Evolutionary conservation across 2,888 invertebrate species (phyloP).

Genomic region (Rotaria magnacalcarata): DNA sequence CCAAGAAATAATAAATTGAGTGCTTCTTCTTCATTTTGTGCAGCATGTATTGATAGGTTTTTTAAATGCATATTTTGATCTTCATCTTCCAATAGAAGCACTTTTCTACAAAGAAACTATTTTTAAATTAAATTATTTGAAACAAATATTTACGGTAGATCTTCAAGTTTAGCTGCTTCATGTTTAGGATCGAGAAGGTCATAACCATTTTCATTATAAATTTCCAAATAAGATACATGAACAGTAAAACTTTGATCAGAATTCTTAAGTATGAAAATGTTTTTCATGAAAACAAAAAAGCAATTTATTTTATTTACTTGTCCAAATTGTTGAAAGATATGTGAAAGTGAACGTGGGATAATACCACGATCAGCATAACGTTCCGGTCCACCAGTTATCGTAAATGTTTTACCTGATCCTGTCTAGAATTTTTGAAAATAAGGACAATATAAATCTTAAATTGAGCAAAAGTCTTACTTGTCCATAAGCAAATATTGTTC

Average conservation of each 20-base stretch:
- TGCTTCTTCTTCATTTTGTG: slow-evolving; percentile 58
- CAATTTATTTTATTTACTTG: slow-evolving; percentile 30
- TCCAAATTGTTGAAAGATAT: slow-evolving; percentile 50
- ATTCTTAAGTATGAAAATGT: slow-evolving; percentile 50
- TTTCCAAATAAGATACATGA: slow-evolving; percentile 59
- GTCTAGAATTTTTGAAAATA: slow-evolving; percentile 51
- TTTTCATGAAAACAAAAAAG: no score
- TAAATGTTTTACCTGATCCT: slow-evolving; percentile 60
- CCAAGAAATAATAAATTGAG: slow-evolving; percentile 59
- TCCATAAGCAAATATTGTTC: slow-evolving; percentile 60
- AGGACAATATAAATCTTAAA: no score
- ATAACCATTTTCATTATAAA: slow-evolving; percentile 60
- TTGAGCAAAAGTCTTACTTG: slow-evolving; percentile 51
- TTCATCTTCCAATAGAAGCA: slow-evolving; percentile 57
- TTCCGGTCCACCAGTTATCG: slow-evolving; percentile 60
- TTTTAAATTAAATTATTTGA: neutral
- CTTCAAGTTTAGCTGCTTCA: slow-evolving; percentile 56
- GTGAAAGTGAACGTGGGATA: slow-evolving; percentile 57
- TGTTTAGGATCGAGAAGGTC: slow-evolving; percentile 60
- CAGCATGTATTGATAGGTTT: slow-evolving; percentile 57
- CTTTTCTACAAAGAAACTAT: slow-evolving; percentile 52
- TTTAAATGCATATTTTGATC: slow-evolving; percentile 59
- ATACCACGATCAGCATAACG: slow-evolving; percentile 57
- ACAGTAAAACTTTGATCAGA: slow-evolving; percentile 53
- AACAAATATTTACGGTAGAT: slow-evolving; percentile 54